These are phyloP conservation scores for Dendrolimus pini DNA, from an alignment of 2,888 invertebrate species.

Conservation along the genomic window DNA sequence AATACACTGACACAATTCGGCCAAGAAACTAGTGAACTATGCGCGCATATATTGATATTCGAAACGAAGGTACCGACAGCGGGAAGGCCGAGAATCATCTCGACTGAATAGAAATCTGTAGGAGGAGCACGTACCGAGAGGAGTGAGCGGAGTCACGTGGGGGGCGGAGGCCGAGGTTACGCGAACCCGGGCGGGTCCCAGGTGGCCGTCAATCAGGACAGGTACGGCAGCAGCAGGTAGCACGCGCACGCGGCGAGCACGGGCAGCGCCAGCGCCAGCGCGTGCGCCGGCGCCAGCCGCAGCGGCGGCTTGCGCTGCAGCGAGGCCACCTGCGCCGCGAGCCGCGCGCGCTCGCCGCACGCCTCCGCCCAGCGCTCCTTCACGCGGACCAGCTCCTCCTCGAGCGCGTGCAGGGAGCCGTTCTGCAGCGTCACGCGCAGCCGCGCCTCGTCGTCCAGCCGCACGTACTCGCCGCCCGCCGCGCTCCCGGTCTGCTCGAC, in stretches of 20 bases:
- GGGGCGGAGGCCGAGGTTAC: conserved; percentile 30
- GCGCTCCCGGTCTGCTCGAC: conserved; percentile 4
- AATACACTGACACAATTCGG: conserved; percentile 32
- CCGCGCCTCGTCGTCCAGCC: conserved; percentile 43
- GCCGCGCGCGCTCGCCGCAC: conserved; percentile 77
- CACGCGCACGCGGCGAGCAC: conserved; percentile 76
- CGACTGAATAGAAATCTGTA: conserved; percentile 13
- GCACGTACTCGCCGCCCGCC: conserved; percentile 31
- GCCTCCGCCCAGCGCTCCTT: conserved; percentile 84
- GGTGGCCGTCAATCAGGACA: conserved; percentile 79
- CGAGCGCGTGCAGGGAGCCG: conserved; percentile 79
- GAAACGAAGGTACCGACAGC: conserved; percentile 26
- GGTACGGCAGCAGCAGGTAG: conserved; percentile 75
- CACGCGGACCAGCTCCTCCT: conserved; percentile 84
- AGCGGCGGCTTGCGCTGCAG: conserved; percentile 75
- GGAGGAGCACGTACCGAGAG: conserved; percentile 16
- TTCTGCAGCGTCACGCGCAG: conserved; percentile 53
- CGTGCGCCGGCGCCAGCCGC: conserved; percentile 74
- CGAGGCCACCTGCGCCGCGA: conserved; percentile 72
- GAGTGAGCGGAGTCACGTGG: conserved; percentile 28
- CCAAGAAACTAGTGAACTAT: conserved; percentile 22
- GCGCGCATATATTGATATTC: conserved; percentile 30
- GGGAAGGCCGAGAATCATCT: conserved; percentile 19
- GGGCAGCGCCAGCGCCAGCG: conserved; percentile 64
- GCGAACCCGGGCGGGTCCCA: conserved; percentile 72